Evolutionary conservation across 2,888 invertebrate species (phyloP).

Genomic region (Eustalomyia histrio): DNA sequence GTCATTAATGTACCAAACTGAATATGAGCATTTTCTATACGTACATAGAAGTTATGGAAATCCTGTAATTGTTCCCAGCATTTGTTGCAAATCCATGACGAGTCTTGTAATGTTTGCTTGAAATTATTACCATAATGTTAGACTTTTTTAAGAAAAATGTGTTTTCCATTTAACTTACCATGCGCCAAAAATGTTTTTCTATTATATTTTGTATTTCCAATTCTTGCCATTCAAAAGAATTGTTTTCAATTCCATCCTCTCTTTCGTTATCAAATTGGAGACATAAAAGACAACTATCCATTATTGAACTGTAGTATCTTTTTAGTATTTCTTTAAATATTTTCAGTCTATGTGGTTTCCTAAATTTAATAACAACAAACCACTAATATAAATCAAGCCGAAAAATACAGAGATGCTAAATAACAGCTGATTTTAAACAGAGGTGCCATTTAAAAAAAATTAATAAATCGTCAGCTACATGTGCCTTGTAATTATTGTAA

Average conservation of each 20-base stretch:
- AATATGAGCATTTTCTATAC: conserved; percentile 8
- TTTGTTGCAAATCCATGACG: neutral
- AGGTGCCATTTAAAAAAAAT: too few relatives aligned
- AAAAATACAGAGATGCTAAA: too few relatives aligned
- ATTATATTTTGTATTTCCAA: conserved; percentile 12
- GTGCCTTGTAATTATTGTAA: too few relatives aligned
- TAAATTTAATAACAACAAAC: too few relatives aligned
- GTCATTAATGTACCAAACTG: neutral
- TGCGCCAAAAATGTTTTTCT: conserved; percentile 23
- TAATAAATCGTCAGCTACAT: too few relatives aligned
- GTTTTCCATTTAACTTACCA: neutral
- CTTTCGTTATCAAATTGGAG: neutral
- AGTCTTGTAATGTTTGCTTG: neutral
- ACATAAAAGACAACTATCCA: conserved; percentile 25
- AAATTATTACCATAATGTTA: neutral
- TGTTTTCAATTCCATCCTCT: neutral
- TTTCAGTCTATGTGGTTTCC: too few relatives aligned
- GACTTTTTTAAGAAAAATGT: neutral
- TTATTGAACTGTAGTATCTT: neutral
- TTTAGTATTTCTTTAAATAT: too few relatives aligned
- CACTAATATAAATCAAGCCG: too few relatives aligned
- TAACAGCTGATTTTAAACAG: too few relatives aligned
- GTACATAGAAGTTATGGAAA: conserved; percentile 5
- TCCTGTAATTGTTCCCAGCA: conserved; percentile 10
- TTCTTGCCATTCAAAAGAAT: conserved; percentile 9